phyloP scores from a whole-genome alignment of 2,797 vertebrate genomes.

The Tamandua tetradactyla region DNA sequence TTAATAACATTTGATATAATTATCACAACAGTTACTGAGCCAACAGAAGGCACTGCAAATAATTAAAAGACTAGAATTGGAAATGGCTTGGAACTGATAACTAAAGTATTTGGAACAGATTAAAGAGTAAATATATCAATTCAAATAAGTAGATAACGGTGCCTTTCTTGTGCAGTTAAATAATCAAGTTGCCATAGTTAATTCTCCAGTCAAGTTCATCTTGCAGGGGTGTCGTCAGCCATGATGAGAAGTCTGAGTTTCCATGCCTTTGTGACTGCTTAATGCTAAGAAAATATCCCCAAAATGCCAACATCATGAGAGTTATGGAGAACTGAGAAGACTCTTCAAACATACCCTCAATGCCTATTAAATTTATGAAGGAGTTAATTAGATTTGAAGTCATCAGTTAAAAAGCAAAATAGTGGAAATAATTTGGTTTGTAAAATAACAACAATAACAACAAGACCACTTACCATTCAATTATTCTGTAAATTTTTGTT shows the following conservation, averaged over 20 bases:
- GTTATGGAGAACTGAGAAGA: background rate
- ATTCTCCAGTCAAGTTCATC: background rate
- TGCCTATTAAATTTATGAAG: background rate
- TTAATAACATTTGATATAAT: constrained; percentile 79
- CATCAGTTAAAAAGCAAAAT: background rate
- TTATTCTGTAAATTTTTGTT: background rate
- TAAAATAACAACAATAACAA: background rate
- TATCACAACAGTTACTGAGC: constrained; percentile 70
- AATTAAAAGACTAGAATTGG: constrained; percentile 45
- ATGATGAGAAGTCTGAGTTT: background rate
- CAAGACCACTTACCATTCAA: background rate
- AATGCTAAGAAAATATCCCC: background rate
- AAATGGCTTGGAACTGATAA: constrained; percentile 30
- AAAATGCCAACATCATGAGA: background rate
- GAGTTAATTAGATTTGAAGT: background rate
- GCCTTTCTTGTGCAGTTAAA: background rate
- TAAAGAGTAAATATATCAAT: constrained; percentile 32
- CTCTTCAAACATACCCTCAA: background rate
- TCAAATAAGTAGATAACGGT: background rate
- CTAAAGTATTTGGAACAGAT: background rate
- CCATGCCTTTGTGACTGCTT: background rate
- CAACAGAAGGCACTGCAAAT: constrained; percentile 70
- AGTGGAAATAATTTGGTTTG: background rate
- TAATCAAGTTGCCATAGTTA: background rate
- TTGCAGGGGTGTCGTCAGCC: too few species aligned